These are phyloP conservation scores for Ischnus inquisitorius DNA, from an alignment of 2,888 invertebrate species.

Conservation along the genomic window DNA sequence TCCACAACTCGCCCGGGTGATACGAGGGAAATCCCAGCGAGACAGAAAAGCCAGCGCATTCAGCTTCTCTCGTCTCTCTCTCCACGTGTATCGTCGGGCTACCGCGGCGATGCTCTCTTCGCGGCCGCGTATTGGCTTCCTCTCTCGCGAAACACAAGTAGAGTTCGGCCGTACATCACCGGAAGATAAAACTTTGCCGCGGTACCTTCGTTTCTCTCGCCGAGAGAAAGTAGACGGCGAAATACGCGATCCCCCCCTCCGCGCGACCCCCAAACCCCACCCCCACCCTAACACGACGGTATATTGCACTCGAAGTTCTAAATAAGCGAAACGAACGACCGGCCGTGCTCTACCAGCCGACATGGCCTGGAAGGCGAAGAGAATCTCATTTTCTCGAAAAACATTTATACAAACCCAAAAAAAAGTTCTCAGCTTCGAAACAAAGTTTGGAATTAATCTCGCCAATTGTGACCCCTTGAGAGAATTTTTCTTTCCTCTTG, in stretches of 20 bases:
- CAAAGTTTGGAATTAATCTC: slow-evolving; percentile 52
- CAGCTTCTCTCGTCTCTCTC: neutral
- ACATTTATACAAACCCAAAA: slow-evolving; percentile 62
- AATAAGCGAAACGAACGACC: slow-evolving; percentile 66
- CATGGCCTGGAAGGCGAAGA: slow-evolving; percentile 30
- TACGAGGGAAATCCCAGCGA: slow-evolving; percentile 69
- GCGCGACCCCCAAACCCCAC: too few relatives aligned
- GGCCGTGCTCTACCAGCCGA: slow-evolving; percentile 45
- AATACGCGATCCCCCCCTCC: slow-evolving; percentile 57
- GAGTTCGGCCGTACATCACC: slow-evolving; percentile 72
- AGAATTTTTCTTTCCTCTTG: slow-evolving; percentile 35
- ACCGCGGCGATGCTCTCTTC: slow-evolving; percentile 36
- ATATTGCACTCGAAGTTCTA: slow-evolving; percentile 67
- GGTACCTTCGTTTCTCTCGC: slow-evolving; percentile 54
- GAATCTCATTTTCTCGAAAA: slow-evolving; percentile 65
- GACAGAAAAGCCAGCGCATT: slow-evolving; percentile 21
- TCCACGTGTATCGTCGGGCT: slow-evolving; percentile 9
- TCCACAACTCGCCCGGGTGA: slow-evolving; percentile 44
- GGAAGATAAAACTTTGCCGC: slow-evolving; percentile 73
- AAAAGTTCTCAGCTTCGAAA: slow-evolving; percentile 24
- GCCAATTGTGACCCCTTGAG: slow-evolving; percentile 13
- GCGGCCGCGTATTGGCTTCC: slow-evolving; percentile 64
- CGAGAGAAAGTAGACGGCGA: slow-evolving; percentile 53
- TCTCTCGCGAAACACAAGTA: slow-evolving; percentile 63
- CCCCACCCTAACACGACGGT: slow-evolving; percentile 46